These are phyloP conservation scores for Drosophila hydei DNA, from an alignment of 1,140 invertebrate genomes.

Conservation along the genomic window DNA sequence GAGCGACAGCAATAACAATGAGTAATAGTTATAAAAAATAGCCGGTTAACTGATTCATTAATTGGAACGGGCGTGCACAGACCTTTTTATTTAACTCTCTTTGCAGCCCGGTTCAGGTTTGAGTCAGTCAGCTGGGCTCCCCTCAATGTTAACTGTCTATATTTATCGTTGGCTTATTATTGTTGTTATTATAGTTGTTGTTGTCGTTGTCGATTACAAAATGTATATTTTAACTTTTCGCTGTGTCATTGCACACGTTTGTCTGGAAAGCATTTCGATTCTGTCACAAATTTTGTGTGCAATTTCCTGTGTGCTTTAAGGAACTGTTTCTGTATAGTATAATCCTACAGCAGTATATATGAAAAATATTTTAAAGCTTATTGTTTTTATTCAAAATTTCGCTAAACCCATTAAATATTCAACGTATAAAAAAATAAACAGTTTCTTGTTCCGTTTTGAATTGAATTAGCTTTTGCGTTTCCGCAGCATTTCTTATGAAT, in stretches of 20 bases:
- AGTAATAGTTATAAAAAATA: slow-evolving; percentile 38
- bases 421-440: too few species aligned
- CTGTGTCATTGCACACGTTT: slow-evolving; percentile 57
- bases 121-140: slow-evolving; percentile 18
- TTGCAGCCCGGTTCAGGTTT: background rate
- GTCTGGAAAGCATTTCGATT: background rate
- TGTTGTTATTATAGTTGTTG: background rate
- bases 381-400: too few species aligned
- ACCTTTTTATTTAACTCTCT: background rate
- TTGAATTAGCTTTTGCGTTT: slow-evolving; percentile 29
- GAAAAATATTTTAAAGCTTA: too few species aligned
- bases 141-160: slow-evolving; percentile 71
- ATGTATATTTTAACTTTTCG: slow-evolving; percentile 59
- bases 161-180: slow-evolving; percentile 9
- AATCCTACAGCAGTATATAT: too few species aligned
- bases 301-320: slow-evolving; percentile 2
- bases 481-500: slow-evolving; percentile 74
- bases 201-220: slow-evolving; percentile 64
- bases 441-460: too few species aligned
- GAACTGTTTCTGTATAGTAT: too few species aligned
- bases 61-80: slow-evolving; percentile 35
- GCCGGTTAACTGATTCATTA: slow-evolving; percentile 65
- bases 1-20: slow-evolving; percentile 44
- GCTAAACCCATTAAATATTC: too few species aligned
- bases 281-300: slow-evolving; percentile 34